Evolutionary conservation across 2,888 invertebrate genomes (phyloP).

Genomic region (Bursaphelenchus okinawaensis): DNA sequence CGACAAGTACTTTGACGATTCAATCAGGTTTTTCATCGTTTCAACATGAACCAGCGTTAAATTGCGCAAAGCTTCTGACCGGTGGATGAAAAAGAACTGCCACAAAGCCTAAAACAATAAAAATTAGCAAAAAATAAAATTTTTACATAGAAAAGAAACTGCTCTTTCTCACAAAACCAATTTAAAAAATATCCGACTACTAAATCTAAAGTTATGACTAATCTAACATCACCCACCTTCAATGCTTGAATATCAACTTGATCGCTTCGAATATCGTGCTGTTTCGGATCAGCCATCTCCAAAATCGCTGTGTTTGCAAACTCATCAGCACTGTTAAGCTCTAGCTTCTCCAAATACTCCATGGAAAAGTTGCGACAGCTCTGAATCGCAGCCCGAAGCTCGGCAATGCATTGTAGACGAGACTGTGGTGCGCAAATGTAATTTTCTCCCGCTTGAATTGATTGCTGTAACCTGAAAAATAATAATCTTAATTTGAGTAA

Average conservation of each 20-base stretch:
- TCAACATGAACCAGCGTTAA: constrained; percentile 2
- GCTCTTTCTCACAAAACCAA: no score
- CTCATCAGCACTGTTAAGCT: background rate
- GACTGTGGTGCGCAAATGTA: background rate
- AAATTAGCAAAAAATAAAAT: no score
- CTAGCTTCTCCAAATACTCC: background rate
- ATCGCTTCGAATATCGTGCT: background rate
- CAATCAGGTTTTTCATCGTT: background rate
- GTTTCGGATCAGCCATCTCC: background rate
- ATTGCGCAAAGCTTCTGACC: constrained; percentile 4
- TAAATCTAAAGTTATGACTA: background rate
- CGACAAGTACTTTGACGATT: background rate
- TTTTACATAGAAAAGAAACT: no score
- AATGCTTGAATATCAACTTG: background rate
- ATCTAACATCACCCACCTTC: background rate
- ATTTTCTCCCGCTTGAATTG: background rate
- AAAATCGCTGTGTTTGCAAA: background rate
- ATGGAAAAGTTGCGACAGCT: background rate
- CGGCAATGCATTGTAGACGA: background rate
- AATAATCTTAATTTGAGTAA: no score
- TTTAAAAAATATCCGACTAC: no score
- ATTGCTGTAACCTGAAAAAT: background rate
- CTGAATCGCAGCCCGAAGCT: background rate
- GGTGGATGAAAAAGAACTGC: constrained; percentile 6
- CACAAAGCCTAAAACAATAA: background rate